These are phyloP conservation scores for Cranoglanis bouderius DNA, from an alignment of 2,113 vertebrate species.

Conservation along the genomic window DNA sequence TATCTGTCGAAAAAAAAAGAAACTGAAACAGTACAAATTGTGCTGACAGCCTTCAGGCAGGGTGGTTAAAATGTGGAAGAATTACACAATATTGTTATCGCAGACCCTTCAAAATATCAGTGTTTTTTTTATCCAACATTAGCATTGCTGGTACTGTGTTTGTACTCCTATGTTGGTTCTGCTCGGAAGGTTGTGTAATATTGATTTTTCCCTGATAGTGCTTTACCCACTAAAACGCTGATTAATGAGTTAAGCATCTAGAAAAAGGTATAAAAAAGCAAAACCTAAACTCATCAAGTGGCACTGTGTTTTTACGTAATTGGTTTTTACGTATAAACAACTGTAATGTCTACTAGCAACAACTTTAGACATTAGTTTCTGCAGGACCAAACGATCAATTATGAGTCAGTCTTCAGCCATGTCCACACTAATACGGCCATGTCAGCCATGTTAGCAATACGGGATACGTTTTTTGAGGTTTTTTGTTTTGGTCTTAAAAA, in stretches of 20 bases:
- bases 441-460: neutral
- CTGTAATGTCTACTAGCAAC: neutral
- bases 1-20: neutral
- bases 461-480: neutral
- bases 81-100: neutral
- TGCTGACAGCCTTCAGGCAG: neutral
- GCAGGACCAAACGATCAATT: neutral
- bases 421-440: neutral
- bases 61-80: neutral
- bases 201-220: neutral
- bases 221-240: neutral
- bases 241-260: neutral
- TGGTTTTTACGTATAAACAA: neutral
- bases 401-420: neutral
- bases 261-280: neutral
- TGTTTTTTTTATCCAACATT: neutral
- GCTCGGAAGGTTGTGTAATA: neutral
- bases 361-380: neutral
- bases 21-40: neutral
- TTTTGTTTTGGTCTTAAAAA: neutral
- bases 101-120: neutral
- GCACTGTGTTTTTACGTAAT: neutral
- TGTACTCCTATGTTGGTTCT: neutral
- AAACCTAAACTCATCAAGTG: neutral
- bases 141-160: neutral